Evolutionary conservation across 2,888 invertebrate species (phyloP), one percentile per base, ranked within the genome.

Genomic region (Colostygia pectinataria): DNA sequence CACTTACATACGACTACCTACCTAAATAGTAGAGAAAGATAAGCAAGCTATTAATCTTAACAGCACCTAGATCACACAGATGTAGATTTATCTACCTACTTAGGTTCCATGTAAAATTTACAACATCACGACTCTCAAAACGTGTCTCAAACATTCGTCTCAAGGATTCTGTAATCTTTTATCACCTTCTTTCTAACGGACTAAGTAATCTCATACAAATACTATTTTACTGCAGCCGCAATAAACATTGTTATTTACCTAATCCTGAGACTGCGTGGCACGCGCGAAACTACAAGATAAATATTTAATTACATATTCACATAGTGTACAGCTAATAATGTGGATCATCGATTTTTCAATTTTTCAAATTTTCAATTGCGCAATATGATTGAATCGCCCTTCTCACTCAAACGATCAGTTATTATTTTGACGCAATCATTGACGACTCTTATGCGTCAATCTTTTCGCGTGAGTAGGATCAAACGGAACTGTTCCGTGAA

Each of bases 161-260:
- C 36, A 36, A 37, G 29, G 31, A 12, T 24, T 31, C 13, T 5
- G 8, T 48, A 36, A 48, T 48, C 41, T 37, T 20, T 12, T 27
- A 38, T 18, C 12, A 20, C 12, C 32, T 10, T 20, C 20, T 27
- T 9, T 29, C 24, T 3, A 29, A 27, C 40, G 12, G 42, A 10
- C 40, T 40, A 14, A n/a, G n/a, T n/a, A n/a, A 33, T 38, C 42
- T 32, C 18, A 48, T 38, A 37, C 25, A 18, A 20, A 29, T n/a
- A 20, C 41, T 18, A 41, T 32, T 41, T 42, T 27, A 47, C 31
- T 25, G 3, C 33, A 3, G 18, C 2, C 18, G 24, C 13, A 27
- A 41, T 48, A 32, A 43, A 42, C 38, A 42, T 38, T 31, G 28
- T 36, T 23, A 23, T 8, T 13, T 14, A 13, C n/a, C n/a, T 31